A percentile compares a stretch with the other conserved stretches of the same genome.
These are phyloP conservation scores for Hymenochirus boettgeri DNA, from an alignment of 2,113 vertebrate genomes.

Conservation along the genomic window DNA sequence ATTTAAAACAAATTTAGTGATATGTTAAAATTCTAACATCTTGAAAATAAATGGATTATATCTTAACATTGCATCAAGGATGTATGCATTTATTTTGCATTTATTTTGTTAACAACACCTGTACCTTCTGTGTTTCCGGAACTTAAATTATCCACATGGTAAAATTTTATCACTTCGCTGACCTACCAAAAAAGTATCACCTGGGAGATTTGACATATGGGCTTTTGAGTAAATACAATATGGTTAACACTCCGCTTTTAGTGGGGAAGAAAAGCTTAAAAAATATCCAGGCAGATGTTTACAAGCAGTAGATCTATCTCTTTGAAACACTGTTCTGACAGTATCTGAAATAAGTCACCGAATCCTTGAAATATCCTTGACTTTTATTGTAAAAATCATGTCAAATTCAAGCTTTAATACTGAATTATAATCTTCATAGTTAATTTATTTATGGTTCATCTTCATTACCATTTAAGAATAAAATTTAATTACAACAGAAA, in stretches of 20 bases:
- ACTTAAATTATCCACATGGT: slow-evolving; percentile 28
- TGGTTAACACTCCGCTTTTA: slow-evolving; percentile 42
- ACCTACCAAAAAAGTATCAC: slow-evolving; percentile 39
- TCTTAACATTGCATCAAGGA: too few relatives aligned
- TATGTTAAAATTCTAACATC: too few relatives aligned
- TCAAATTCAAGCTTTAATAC: slow-evolving; percentile 50
- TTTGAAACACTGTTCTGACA: slow-evolving; percentile 44
- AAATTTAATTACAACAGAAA: slow-evolving; percentile 55
- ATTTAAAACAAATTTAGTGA: too few relatives aligned
- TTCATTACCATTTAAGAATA: slow-evolving; percentile 65
- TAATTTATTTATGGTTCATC: slow-evolving; percentile 60
- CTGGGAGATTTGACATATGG: slow-evolving; percentile 40
- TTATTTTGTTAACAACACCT: too few relatives aligned
- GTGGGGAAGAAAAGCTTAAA: slow-evolving; percentile 28
- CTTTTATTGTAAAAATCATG: slow-evolving; percentile 49
- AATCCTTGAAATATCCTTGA: slow-evolving; percentile 46
- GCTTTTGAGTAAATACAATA: slow-evolving; percentile 41
- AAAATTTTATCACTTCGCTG: slow-evolving; percentile 31
- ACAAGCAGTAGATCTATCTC: slow-evolving; percentile 43
- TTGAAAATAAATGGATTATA: too few relatives aligned
- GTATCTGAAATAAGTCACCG: slow-evolving; percentile 40
- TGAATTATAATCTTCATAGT: slow-evolving; percentile 59
- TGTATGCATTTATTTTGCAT: too few relatives aligned
- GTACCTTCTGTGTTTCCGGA: not conserved
- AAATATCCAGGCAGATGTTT: slow-evolving; percentile 37